Percentiles rank a stretch among this genome's conserved stretches.
Conservation (phyloP, 2,113 vertebrate species). For the Caranx ignobilis region DNA sequence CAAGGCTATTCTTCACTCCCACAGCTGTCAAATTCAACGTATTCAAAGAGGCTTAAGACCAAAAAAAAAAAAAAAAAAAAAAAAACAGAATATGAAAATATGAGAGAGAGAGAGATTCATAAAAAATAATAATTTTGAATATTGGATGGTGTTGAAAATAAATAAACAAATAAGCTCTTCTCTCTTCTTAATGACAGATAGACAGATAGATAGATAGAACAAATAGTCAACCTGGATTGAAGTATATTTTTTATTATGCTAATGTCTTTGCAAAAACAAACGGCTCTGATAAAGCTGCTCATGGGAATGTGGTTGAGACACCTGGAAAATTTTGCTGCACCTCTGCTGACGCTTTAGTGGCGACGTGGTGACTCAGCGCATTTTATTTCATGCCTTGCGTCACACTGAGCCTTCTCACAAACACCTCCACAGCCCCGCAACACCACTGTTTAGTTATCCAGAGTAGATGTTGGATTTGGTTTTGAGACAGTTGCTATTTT, state of each 20-base stretch:
- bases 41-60: not conserved
- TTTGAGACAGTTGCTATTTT: not conserved
- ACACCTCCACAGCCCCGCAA: not conserved
- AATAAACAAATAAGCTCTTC: not conserved
- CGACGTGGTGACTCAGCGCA: not conserved
- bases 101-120: not conserved
- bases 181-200: no score
- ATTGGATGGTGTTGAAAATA: not conserved
- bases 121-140: no score
- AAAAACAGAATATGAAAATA: not conserved
- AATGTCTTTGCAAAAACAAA: no score
- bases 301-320: not conserved
- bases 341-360: not conserved
- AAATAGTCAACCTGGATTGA: no score
- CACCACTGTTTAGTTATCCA: not conserved
- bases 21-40: not conserved
- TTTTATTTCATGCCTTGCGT: not conserved
- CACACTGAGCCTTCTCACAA: not conserved
- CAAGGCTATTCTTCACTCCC: not conserved
- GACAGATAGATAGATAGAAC: no score
- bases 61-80: no score
- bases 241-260: no score
- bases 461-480: not conserved
- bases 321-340: not conserved
- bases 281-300: no score